These are phyloP conservation scores for Engystomops pustulosus DNA, from an alignment of 2,113 vertebrate species.

Conservation along the genomic window DNA sequence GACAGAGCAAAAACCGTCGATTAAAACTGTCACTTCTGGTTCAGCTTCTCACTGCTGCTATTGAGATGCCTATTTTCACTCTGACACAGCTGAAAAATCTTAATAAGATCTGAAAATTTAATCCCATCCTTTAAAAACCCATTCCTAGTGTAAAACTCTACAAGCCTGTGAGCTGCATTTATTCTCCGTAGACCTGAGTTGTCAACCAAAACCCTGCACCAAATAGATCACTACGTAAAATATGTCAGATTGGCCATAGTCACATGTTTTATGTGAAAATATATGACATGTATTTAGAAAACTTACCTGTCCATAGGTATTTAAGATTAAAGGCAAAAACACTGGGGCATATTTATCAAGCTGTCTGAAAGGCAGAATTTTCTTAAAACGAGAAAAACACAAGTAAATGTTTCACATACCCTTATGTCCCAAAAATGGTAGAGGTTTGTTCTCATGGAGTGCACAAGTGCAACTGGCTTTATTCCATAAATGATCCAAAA, in stretches of 20 bases:
- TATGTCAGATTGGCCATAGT: neutral
- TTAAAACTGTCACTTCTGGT: slow-evolving; percentile 57
- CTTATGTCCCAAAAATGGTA: too few species aligned
- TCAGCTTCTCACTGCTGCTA: slow-evolving; percentile 43
- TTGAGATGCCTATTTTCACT: slow-evolving; percentile 48
- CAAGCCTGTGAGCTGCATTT: neutral
- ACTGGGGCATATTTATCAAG: neutral
- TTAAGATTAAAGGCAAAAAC: neutral
- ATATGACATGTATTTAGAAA: neutral
- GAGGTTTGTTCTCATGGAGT: too few species aligned
- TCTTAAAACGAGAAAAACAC: too few species aligned
- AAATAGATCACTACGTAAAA: neutral
- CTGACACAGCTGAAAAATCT: slow-evolving; percentile 50
- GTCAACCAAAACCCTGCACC: neutral
- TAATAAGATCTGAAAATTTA: slow-evolving; percentile 60
- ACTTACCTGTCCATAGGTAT: neutral
- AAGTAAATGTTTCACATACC: too few species aligned
- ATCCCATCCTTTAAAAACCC: slow-evolving; percentile 36
- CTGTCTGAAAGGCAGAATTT: too few species aligned
- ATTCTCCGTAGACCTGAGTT: neutral
- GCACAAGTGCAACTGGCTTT: too few species aligned
- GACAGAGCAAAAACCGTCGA: slow-evolving; percentile 37
- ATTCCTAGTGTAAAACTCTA: slow-evolving; percentile 22
- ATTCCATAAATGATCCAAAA: too few species aligned
- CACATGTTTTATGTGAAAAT: neutral